These are phyloP conservation scores for Drosophila kikkawai DNA, from an alignment of 1,140 invertebrate genomes.

Conservation along the genomic window DNA sequence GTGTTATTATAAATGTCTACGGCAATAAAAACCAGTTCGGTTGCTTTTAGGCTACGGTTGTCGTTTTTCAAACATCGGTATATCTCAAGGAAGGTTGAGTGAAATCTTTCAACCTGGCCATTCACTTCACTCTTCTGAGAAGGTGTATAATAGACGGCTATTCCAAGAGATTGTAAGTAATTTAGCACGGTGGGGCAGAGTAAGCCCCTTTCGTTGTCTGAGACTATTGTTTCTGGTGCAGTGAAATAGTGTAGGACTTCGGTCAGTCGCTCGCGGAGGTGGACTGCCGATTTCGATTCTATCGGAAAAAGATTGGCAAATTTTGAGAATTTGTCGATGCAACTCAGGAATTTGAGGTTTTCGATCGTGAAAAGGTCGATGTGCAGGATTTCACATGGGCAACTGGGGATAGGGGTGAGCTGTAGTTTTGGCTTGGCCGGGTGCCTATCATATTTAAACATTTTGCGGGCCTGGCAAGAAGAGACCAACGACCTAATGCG, in stretches of 20 bases:
- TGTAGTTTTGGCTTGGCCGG: neutral
- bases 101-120: too few species aligned
- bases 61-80: neutral
- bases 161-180: slow-evolving; percentile 1
- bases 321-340: slow-evolving; percentile 1
- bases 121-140: slow-evolving; percentile 3
- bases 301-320: slow-evolving; percentile 6
- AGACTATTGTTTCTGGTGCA: neutral
- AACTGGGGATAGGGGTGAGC: neutral
- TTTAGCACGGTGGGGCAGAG: slow-evolving; percentile 13
- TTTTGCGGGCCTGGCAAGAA: neutral
- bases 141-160: neutral
- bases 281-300: slow-evolving; percentile 4
- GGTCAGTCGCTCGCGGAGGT: slow-evolving; percentile 2
- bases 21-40: neutral
- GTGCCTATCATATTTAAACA: neutral
- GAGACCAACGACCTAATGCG: neutral
- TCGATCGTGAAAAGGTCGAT: neutral
- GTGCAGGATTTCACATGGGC: neutral
- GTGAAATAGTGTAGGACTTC: slow-evolving; percentile 17
- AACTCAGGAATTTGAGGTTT: neutral
- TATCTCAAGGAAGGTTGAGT: too few species aligned
- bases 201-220: slow-evolving; percentile 12
- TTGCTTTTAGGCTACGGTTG: neutral
- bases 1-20: slow-evolving; percentile 18